phyloP scores from a whole-genome alignment of 2,888 invertebrate genomes.

The Drosophila lacicola region DNA sequence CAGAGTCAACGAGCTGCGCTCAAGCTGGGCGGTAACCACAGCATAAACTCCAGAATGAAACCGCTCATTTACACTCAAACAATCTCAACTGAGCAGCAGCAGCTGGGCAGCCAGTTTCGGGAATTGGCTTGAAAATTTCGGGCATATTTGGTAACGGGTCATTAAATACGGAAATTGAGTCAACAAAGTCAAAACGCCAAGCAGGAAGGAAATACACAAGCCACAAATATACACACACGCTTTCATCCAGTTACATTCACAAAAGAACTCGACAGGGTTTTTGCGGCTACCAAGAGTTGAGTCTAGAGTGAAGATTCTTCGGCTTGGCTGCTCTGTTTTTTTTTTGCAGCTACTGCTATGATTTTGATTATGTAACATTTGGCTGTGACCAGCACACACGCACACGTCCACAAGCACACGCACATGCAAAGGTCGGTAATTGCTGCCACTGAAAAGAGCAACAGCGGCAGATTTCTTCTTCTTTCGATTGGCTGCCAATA shows the following conservation, averaged over 20 bases:
- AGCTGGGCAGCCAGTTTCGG: conserved; percentile 33
- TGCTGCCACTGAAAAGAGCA: conserved; percentile 49
- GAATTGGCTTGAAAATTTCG: conserved; percentile 63
- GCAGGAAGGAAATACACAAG: conserved; percentile 59
- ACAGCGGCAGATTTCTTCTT: conserved; percentile 20
- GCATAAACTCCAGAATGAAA: conserved; percentile 43
- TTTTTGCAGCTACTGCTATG: conserved; percentile 32
- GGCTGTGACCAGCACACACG: conserved; percentile 23
- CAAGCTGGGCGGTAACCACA: background rate
- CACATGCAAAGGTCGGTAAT: conserved; percentile 48
- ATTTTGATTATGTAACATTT: conserved; percentile 67
- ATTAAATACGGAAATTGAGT: conserved; percentile 83
- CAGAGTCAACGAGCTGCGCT: background rate
- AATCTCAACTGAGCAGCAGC: conserved; percentile 11
- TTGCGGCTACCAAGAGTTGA: conserved; percentile 44
- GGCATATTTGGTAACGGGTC: conserved; percentile 79
- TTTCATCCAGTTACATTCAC: conserved; percentile 19
- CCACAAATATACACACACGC: conserved; percentile 44
- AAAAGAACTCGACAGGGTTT: conserved; percentile 51
- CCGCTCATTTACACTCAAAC: conserved; percentile 33
- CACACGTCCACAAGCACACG: conserved; percentile 21
- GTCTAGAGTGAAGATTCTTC: conserved; percentile 39
- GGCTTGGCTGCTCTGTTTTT: conserved; percentile 40
- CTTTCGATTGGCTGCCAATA: conserved; percentile 64
- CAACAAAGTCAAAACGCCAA: conserved; percentile 77